Evolutionary conservation across 2,797 vertebrate species (phyloP).

Genomic region (Acrossocheilus wenchowensis): DNA sequence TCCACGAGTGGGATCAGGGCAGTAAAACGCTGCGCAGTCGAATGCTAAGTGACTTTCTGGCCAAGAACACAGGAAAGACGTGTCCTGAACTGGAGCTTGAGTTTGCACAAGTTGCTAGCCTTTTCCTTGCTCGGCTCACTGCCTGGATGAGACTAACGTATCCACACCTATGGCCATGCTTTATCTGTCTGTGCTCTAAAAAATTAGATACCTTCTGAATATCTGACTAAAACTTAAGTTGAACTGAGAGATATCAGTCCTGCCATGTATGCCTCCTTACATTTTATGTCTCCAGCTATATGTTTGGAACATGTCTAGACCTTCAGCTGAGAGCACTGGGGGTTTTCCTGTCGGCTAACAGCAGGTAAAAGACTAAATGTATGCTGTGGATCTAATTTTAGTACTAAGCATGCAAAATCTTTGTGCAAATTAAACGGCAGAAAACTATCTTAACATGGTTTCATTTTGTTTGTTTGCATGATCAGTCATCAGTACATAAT

Average conservation of each 20-base stretch:
- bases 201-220: background rate
- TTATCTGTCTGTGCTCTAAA: background rate
- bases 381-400: background rate
- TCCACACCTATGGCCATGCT: slow-evolving; percentile 66
- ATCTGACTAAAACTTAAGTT: background rate
- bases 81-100: slow-evolving; percentile 83
- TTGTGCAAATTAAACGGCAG: background rate
- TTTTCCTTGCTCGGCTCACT: slow-evolving; percentile 84
- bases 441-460: background rate
- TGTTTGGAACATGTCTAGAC: slow-evolving; percentile 76
- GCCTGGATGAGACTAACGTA: slow-evolving; percentile 85
- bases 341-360: slow-evolving; percentile 84
- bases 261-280: slow-evolving; percentile 69
- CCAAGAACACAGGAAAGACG: slow-evolving; percentile 77
- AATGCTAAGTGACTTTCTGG: slow-evolving; percentile 82
- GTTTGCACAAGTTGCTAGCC: slow-evolving; percentile 83
- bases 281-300: slow-evolving; percentile 77
- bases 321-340: slow-evolving; percentile 82
- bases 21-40: slow-evolving; percentile 66
- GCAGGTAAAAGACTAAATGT: slow-evolving; percentile 75
- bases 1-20: slow-evolving; percentile 84
- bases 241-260: background rate
- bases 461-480: slow-evolving; percentile 20
- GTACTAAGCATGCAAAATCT: background rate
- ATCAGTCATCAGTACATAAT: slow-evolving; percentile 81